Evolutionary conservation across 2,113 vertebrate species (phyloP).

Genomic region (Pedetes capensis): DNA sequence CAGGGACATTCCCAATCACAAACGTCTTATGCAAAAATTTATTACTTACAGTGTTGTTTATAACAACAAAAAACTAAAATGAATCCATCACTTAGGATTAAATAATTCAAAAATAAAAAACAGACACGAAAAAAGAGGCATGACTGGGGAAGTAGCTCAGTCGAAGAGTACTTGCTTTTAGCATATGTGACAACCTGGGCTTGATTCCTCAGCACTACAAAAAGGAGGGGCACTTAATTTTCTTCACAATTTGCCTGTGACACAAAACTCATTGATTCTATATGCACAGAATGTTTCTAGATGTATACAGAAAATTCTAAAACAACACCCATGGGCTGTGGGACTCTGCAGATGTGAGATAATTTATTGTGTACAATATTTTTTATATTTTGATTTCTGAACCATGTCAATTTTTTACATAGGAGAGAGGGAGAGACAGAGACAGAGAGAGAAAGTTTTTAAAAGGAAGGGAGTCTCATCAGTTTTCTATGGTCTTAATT

Average conservation of each 20-base stretch:
- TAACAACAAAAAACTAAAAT: constrained; percentile 23
- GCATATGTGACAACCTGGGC: too few species aligned
- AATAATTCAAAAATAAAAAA: background rate
- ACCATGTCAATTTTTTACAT: background rate
- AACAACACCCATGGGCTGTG: background rate
- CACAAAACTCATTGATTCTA: background rate
- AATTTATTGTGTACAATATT: background rate
- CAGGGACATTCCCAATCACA: background rate
- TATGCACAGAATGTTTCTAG: background rate
- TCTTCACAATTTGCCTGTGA: too few species aligned
- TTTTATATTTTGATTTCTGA: background rate
- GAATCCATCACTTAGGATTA: background rate
- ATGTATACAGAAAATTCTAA: background rate
- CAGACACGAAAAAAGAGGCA: background rate
- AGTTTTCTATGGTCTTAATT: background rate
- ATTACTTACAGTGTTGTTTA: background rate
- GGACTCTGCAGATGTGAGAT: background rate
- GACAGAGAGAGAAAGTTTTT: too few species aligned
- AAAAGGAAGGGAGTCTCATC: background rate
- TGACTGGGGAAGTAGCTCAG: too few species aligned
- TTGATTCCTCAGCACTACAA: background rate
- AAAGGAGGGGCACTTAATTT: too few species aligned
- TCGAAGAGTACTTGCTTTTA: too few species aligned
- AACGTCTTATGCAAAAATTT: background rate
- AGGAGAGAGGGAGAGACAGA: too few species aligned